Evolutionary conservation across 2,888 invertebrate genomes (phyloP), one percentile per base, ranked within the genome.

Genomic region (Macrophya annulata): DNA sequence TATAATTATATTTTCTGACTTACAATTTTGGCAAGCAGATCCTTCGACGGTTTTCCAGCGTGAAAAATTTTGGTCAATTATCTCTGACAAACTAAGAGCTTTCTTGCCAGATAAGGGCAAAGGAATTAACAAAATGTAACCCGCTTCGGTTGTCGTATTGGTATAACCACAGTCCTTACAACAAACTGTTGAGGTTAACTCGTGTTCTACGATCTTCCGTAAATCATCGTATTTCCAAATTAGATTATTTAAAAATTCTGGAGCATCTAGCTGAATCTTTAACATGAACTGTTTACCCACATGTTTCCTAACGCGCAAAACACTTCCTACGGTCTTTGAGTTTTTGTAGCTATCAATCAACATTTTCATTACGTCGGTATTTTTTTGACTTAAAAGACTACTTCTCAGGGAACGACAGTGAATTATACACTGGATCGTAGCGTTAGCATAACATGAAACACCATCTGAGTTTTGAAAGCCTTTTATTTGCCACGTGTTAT

Each of bases 281-380:
- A 81, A 15, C 37, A 31, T 21, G 76, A 85, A 86, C 21, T 72
- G 62, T 15, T 59, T 84, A 48, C 85, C 86, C 10, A 59, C 43
- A 25, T 21, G 59, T n/a, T 74, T 43, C 74, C 85, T 77, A 4
- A 81, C 40, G 65, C n/a, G 40, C 15, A 84, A 43, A 21, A 74
- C 74, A 74, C 43, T 43, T 45, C 40, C 74, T 74, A 43, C 15
- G 48, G 48, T 59, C 65, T n/a, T n/a, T n/a, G n/a, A n/a, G n/a
- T n/a, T n/a, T n/a, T n/a, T n/a, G n/a, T n/a, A n/a, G n/a, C n/a
- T 40, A n/a, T 71, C 25, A 48, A 45, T 6, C 45, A 37, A 51
- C 6, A 59, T 82, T 37, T 72, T 62, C 71, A 45, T 25, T 48
- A 31, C 55, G 8, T 84, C 45, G 25, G 31, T n/a, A n/a, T 51